Base-by-base conservation (phyloP, 2,888 invertebrate species). In the Polyploca ridens region DNA sequence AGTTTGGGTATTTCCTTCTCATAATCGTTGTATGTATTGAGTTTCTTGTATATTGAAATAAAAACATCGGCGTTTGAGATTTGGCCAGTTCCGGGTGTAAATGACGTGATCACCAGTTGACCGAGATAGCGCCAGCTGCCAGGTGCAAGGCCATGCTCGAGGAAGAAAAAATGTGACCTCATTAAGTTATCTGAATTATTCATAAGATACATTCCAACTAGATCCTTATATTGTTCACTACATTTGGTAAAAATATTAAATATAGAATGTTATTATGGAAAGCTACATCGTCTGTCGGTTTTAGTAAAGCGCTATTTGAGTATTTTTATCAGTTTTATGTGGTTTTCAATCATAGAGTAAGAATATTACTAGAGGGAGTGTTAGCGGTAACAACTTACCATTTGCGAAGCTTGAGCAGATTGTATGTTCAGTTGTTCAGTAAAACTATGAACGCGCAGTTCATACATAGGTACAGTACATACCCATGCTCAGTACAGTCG, bases 41-140 rank as follows among this genome's bases (percentile, higher is more conserved):
- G 19, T 41, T 41, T 41, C 61, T 44, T 41, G 41, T 19, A 41
- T 27, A 60, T 41, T 19, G 19, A 14, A 27, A 19, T 41, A 61
- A 61, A 61, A 61, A 61, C 60, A 60, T 54, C 27, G 44, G 41
- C 44, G 38, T 60, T 60, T 41, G 44, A 6, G 44, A 61, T 41
- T 61, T 61, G 44, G 60, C 64, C 33, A 82, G 84, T 83, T 84
- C 85, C 85, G 84, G 84, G 84, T 82, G 59, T 61, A 54, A 65
- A 71, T 76, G 77, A 76, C 78, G 78, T 66, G 66, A 70, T 41
- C 41, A 58, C 66, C 68, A 63, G 67, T 72, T 78, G 83, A 75
- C 78, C 82, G 84, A 82, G 78, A 84, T 84, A 80, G 79, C 85
- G 81, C 82, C 78, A 73, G 79, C 72, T 70, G 75, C 76, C 84